phyloP scores from a whole-genome alignment of 2,888 invertebrate species.

The Formica aserva region DNA sequence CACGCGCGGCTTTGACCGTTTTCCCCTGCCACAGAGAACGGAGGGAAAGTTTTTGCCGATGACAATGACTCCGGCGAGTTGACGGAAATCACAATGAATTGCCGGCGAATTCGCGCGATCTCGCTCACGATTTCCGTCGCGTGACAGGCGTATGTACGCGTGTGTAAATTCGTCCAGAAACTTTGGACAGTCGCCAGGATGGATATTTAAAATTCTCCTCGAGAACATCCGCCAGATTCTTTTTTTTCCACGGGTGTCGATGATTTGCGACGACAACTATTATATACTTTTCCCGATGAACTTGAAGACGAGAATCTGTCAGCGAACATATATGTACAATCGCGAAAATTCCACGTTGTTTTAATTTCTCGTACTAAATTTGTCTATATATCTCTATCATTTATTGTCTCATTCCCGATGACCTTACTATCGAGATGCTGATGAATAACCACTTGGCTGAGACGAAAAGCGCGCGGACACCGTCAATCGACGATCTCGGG shows the following conservation, averaged over 20 bases:
- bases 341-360: background rate
- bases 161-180: conserved; percentile 78
- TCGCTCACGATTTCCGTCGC: background rate
- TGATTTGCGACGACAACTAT: conserved; percentile 11
- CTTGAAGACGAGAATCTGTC: background rate
- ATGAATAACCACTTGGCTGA: background rate
- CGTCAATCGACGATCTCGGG: conserved; percentile 7
- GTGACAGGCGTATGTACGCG: conserved; percentile 57
- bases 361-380: background rate
- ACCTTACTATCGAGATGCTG: background rate
- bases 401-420: background rate
- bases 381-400: background rate
- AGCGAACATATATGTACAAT: background rate
- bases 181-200: conserved; percentile 77
- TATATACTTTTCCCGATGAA: background rate
- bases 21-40: conserved; percentile 21
- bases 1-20: conserved; percentile 68
- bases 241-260: conserved; percentile 43
- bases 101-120: conserved; percentile 18
- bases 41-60: conserved; percentile 7
- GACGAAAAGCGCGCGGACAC: background rate
- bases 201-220: conserved; percentile 80
- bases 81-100: conserved; percentile 65
- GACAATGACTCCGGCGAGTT: conserved; percentile 61
- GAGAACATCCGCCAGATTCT: conserved; percentile 25